phyloP scores from a whole-genome alignment of 2,113 vertebrate genomes.

The Tenrec ecaudatus region DNA sequence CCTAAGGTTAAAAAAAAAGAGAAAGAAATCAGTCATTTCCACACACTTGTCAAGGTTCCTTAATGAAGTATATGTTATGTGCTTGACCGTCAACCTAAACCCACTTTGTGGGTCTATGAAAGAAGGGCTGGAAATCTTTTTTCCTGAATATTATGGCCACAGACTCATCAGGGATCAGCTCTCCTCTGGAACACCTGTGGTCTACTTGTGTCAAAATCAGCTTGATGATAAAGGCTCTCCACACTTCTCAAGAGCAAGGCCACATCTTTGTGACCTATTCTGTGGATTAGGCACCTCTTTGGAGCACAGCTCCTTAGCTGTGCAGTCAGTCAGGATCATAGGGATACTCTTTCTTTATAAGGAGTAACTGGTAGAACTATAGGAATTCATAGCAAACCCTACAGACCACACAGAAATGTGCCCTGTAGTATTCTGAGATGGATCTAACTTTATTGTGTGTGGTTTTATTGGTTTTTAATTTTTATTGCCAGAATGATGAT shows the following conservation, averaged over 20 bases:
- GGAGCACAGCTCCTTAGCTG: not conserved
- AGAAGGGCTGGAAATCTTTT: not conserved
- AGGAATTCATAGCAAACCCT: no score
- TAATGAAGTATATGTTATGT: no score
- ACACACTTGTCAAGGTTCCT: no score
- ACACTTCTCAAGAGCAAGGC: fast-evolving
- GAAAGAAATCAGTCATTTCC: no score
- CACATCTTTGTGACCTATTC: not conserved
- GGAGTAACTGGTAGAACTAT: not conserved
- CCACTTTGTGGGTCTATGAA: not conserved
- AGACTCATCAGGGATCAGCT: no score
- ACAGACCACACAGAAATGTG: no score
- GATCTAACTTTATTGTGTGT: not conserved
- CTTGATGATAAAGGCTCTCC: not conserved
- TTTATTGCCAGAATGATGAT: not conserved
- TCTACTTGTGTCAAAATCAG: not conserved
- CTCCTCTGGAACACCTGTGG: not conserved
- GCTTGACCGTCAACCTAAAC: not conserved
- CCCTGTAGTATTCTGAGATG: no score
- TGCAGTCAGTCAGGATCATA: not conserved
- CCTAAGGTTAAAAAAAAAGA: no score
- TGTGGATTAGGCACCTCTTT: not conserved
- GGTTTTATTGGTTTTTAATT: not conserved
- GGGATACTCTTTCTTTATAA: not conserved
- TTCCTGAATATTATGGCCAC: not conserved